phyloP scores from a whole-genome alignment of 2,888 invertebrate genomes.

The Thecocarcelia acutangulata region DNA sequence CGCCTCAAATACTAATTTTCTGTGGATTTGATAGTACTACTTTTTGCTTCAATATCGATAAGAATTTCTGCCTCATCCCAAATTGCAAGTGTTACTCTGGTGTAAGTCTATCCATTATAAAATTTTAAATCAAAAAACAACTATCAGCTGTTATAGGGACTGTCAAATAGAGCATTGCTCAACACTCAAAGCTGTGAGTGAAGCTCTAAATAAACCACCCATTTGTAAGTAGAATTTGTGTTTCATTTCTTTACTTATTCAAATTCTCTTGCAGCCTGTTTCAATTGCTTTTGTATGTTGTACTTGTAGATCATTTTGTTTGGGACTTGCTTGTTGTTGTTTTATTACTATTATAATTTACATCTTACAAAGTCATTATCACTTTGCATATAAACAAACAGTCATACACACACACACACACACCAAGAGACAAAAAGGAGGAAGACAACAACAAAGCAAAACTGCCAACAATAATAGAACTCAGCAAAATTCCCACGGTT shows the following conservation, averaged over 20 bases:
- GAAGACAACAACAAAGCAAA: conserved; percentile 20
- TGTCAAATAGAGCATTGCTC: too few relatives aligned
- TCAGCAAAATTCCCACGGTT: conserved; percentile 61
- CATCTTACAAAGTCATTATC: conserved; percentile 69
- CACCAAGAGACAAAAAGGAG: neutral
- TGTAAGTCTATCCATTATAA: too few relatives aligned
- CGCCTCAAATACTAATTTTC: too few relatives aligned
- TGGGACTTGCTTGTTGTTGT: conserved; percentile 5
- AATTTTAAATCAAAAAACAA: too few relatives aligned
- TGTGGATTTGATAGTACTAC: too few relatives aligned
- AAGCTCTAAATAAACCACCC: too few relatives aligned
- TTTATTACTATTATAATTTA: conserved; percentile 41
- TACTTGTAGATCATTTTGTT: conserved; percentile 51
- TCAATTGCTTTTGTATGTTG: conserved; percentile 36
- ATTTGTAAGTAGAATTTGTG: too few relatives aligned
- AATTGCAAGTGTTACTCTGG: too few relatives aligned
- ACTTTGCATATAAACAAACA: conserved; percentile 28
- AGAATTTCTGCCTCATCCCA: too few relatives aligned
- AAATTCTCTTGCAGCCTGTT: conserved; percentile 19
- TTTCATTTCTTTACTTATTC: conserved; percentile 50
- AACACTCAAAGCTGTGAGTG: too few relatives aligned
- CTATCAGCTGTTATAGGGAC: too few relatives aligned
- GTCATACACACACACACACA: conserved; percentile 23
- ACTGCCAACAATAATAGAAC: conserved; percentile 1
- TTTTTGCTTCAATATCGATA: too few relatives aligned